Evolutionary conservation across 2,797 vertebrate genomes (phyloP), one percentile per base, ranked within the genome.

Genomic region (Phoebastria nigripes): DNA sequence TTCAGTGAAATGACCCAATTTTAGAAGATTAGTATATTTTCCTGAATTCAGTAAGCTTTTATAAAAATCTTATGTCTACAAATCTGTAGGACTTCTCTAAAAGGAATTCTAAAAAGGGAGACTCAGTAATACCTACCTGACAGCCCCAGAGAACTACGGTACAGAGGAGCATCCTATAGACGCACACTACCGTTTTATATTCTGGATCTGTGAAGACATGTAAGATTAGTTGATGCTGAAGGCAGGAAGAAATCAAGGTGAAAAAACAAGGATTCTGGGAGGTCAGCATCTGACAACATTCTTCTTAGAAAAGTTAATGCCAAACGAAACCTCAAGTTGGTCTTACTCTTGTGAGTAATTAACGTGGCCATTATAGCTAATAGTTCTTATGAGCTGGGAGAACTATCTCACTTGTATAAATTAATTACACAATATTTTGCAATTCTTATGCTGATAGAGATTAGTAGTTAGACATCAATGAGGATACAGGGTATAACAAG

Each of bases 21-120:
- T 94, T 89, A 90, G 76, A 90, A 90, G 88, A 95, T 94, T 67
- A 52, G 82, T 89, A 78, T 94, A 93, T 96, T 96, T 96, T 96
- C 73, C 67, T 93, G 88, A 95, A 90, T 90, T 91, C 63, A 55
- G 47, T 52, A 73, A 66, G 70, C 80, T 84, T 94, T 96, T 94
- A 67, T 87, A 83, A 83, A 93, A 92, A 55, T 82, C 51, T 91
- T 62, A 37, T 13, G 4, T 72, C 89, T 88, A 72, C 46, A 78
- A 78, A 94, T 86, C 79, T 74, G 24, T 69, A 79, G 39, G 82
- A 86, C 56, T 93, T 90, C 65, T 82, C 66, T 90, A 79, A 91
- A 79, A 82, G 77, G 82, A 86, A 54, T 88, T 90, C 52, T 92
- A 54, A 85, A 85, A 80, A 67, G 15, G 47, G 31, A 81, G 31